Evolutionary conservation across 2,113 vertebrate species (phyloP), one percentile per base, ranked within the genome.

Genomic region (Micronisus gabar): DNA sequence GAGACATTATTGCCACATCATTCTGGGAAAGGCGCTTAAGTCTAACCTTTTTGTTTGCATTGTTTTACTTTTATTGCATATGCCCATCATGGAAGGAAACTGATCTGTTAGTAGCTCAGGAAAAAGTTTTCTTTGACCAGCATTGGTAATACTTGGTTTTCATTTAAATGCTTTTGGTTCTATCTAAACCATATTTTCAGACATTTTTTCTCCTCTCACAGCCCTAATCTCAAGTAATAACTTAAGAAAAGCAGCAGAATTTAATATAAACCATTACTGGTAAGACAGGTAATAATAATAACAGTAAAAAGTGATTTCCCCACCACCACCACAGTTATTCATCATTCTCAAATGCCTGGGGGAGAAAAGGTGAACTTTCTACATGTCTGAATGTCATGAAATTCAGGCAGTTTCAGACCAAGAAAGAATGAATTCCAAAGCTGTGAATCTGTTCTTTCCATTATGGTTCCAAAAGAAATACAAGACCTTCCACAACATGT

Each of bases 321-420:
- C 67, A 27, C 84, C 89, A 79, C 83, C 87, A 94, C 73, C 84
- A 89, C 32, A 62, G 95, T 90, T 97, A 96, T 97, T 96, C 3
- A 13, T 96, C 95, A 96, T 95, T 95, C 74, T 89, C 84, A 81
- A 95, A 29, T 88, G 95, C 91, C 96, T 90, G 67, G 67, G 94
- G 96, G 97, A 86, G 55, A 95, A 96, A 96, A 96, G 78, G 95
- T 96, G 97, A 97, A 95, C 93, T 94, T 96, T 96, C 91, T 95
- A 72, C 79, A 88, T 83, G 79, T 89, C 84, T 89, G 70, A 93
- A 89, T 95, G 96, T 96, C 96, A 94, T 95, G 91, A 94, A 94
- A 97, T 93, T 95, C 84, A 93, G 89, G 58, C 91, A 95, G 67
- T 91, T 95, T 86, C 93, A 96, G 78, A 71, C 41, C 78, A 94